phyloP scores from a whole-genome alignment of 2,888 invertebrate species.

The Taenaris catops region DNA sequence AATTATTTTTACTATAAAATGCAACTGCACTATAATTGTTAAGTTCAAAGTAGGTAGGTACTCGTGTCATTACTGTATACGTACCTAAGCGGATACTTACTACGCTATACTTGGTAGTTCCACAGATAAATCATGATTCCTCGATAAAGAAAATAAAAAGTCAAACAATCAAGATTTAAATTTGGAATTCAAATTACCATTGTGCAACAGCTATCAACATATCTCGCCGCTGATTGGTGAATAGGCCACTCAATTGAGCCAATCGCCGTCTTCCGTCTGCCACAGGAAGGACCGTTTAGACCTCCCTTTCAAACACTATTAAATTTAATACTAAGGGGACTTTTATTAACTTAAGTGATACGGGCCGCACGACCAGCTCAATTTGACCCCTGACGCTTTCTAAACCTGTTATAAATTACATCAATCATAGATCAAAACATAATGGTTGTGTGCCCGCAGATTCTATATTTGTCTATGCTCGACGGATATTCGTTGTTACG shows the following conservation, averaged over 20 bases:
- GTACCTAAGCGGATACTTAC: too few species aligned
- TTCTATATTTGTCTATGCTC: conserved; percentile 49
- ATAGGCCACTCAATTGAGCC: conserved; percentile 69
- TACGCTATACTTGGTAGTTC: too few species aligned
- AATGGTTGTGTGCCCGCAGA: conserved; percentile 54
- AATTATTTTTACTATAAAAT: too few species aligned
- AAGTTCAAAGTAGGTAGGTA: too few species aligned
- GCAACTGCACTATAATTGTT: too few species aligned
- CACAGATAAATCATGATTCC: too few species aligned
- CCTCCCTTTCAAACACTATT: conserved; percentile 73
- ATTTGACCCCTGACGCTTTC: conserved; percentile 37
- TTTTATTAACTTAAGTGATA: conserved; percentile 77
- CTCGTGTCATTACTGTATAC: too few species aligned
- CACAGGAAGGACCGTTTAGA: conserved; percentile 68
- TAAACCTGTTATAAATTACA: conserved; percentile 14
- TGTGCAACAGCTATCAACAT: conserved; percentile 27
- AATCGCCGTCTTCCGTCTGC: conserved; percentile 73
- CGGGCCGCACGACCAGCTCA: conserved; percentile 48
- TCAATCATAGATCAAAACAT: conserved; percentile 23
- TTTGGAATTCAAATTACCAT: conserved; percentile 25
- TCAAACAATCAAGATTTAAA: conserved; percentile 14
- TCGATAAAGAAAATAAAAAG: too few species aligned
- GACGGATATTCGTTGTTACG: conserved; percentile 61
- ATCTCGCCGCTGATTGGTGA: conserved; percentile 68
- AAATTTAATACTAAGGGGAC: conserved; percentile 74